phyloP scores from a whole-genome alignment of 2,888 invertebrate species.

The Rhingia campestris region DNA sequence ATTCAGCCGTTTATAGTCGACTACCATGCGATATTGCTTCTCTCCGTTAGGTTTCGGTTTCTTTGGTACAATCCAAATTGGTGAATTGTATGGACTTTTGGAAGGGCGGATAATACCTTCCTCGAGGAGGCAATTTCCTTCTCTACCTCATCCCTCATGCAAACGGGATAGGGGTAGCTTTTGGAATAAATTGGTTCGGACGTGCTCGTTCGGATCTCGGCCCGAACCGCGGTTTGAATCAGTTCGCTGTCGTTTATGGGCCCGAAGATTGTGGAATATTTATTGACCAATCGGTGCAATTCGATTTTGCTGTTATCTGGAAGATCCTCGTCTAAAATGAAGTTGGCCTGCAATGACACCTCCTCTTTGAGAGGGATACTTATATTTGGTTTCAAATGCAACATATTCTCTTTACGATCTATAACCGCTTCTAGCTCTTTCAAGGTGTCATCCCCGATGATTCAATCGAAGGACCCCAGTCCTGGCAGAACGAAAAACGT shows the following conservation, averaged over 20 bases:
- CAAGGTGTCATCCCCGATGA: constrained; percentile 21
- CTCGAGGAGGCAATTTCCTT: no score
- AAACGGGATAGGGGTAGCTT: background rate
- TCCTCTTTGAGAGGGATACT: constrained; percentile 45
- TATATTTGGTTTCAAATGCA: background rate
- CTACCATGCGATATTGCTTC: no score
- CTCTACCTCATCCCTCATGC: background rate
- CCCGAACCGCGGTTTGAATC: background rate
- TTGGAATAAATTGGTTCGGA: background rate
- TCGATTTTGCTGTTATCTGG: background rate
- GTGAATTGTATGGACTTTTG: constrained; percentile 75
- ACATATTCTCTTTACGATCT: constrained; percentile 1
- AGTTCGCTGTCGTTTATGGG: background rate
- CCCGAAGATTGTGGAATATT: background rate
- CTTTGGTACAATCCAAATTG: no score
- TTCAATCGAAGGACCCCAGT: constrained; percentile 16
- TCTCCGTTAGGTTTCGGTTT: no score
- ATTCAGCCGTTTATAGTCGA: no score
- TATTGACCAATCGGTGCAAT: background rate
- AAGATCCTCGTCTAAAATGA: background rate
- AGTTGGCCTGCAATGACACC: background rate
- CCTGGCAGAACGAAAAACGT: constrained; percentile 11
- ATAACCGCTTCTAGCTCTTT: constrained; percentile 21
- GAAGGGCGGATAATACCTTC: no score
- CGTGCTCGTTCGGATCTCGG: background rate